Conservation (phyloP, 2,113 vertebrate genomes). For the Oplegnathus fasciatus region DNA sequence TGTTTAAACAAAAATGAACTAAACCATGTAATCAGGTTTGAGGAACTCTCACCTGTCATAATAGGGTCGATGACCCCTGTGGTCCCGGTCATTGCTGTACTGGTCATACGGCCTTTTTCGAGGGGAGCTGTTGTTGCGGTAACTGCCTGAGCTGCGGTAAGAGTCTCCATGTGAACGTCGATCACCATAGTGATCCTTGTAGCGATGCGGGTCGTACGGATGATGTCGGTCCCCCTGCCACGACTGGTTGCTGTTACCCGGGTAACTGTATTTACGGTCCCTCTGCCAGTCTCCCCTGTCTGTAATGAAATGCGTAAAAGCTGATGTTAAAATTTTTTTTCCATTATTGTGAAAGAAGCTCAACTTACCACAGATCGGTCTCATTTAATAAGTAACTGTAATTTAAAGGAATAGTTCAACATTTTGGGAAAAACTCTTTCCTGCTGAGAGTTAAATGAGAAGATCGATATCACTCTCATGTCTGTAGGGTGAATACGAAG, state of each 20-base stretch:
- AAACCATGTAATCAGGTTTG: background rate
- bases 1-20: background rate
- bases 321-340: background rate
- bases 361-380: background rate
- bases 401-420: background rate
- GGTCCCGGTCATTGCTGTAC: slow-evolving; percentile 95
- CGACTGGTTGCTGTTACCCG: slow-evolving; percentile 87
- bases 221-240: slow-evolving; percentile 96
- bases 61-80: slow-evolving; percentile 93
- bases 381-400: background rate
- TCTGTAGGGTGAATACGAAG: background rate
- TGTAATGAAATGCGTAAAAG: slow-evolving; percentile 57
- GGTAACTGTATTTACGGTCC: slow-evolving; percentile 94
- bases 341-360: background rate
- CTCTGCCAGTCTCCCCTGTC: slow-evolving; percentile 96
- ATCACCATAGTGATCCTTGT: slow-evolving; percentile 96
- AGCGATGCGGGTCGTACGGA: slow-evolving; percentile 92
- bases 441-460: background rate
- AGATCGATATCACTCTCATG: no score
- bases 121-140: slow-evolving; percentile 90
- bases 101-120: slow-evolving; percentile 94
- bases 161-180: slow-evolving; percentile 89
- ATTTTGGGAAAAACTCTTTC: background rate
- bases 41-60: slow-evolving; percentile 89
- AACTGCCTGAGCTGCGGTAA: slow-evolving; percentile 91